A percentile compares a stretch with the other conserved stretches of the same genome.
Evolutionary conservation across 2,888 invertebrate genomes (phyloP).

Genomic region (Cinara cedri): DNA sequence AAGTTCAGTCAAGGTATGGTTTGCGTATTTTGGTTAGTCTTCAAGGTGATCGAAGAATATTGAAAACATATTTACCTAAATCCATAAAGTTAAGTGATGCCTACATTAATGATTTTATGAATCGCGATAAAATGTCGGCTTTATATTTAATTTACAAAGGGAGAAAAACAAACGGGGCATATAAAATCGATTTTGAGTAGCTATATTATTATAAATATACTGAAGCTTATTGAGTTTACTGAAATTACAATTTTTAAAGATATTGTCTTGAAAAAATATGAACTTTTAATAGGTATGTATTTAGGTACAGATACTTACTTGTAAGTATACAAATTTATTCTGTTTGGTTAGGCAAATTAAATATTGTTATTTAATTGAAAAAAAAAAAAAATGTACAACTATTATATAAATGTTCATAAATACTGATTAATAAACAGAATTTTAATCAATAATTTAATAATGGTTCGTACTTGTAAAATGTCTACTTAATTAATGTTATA

Average conservation of each 20-base stretch:
- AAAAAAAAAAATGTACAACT: no score
- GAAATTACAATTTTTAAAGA: background rate
- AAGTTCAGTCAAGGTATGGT: constrained; percentile 25
- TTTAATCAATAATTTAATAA: no score
- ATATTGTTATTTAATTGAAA: no score
- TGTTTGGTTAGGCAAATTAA: no score
- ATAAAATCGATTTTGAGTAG: constrained; percentile 31
- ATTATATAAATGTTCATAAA: no score
- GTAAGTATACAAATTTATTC: no score
- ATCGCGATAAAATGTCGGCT: background rate
- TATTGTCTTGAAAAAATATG: background rate
- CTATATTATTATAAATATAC: background rate
- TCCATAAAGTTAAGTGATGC: constrained; percentile 24
- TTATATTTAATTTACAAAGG: constrained; percentile 31
- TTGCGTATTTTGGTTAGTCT: constrained; percentile 19
- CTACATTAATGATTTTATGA: background rate
- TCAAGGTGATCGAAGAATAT: constrained; percentile 10
- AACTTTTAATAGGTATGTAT: no score
- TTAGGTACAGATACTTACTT: no score
- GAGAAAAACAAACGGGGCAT: background rate
- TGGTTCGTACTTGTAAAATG: no score
- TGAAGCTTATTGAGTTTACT: background rate
- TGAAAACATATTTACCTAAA: constrained; percentile 36
- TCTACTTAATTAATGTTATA: no score
- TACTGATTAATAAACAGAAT: no score